These are phyloP conservation scores for Drosophila longiperda DNA, from an alignment of 2,888 invertebrate species.

Conservation along the genomic window DNA sequence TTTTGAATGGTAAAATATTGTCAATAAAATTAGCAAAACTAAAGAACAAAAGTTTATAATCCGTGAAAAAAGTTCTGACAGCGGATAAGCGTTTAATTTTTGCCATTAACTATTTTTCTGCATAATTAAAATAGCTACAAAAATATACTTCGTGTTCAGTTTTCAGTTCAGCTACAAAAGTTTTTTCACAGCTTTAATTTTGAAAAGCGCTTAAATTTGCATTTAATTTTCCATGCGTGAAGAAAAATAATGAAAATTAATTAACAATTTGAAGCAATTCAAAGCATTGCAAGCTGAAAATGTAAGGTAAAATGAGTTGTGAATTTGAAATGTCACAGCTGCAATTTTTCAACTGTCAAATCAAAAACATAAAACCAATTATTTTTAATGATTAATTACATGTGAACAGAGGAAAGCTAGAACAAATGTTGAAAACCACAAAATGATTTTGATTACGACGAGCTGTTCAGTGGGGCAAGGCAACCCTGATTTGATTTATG, in stretches of 20 bases:
- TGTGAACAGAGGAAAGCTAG: conserved; percentile 12
- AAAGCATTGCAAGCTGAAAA: conserved; percentile 2
- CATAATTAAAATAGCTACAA: neutral
- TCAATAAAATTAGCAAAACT: neutral
- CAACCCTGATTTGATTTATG: conserved; percentile 66
- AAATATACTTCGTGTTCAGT: neutral
- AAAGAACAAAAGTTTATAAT: neutral
- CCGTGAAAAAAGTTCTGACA: neutral
- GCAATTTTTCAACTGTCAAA: conserved; percentile 80
- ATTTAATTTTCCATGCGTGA: conserved; percentile 14
- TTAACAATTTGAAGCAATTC: conserved; percentile 3
- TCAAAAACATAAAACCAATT: conserved; percentile 77
- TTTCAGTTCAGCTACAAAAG: neutral
- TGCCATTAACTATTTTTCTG: neutral
- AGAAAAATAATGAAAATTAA: conserved; percentile 8
- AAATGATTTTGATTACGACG: conserved; percentile 74
- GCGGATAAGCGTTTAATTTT: neutral
- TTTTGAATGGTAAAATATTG: neutral
- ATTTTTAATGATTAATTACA: conserved; percentile 75
- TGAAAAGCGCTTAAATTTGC: neutral
- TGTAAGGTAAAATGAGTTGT: conserved; percentile 10
- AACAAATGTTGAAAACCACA: conserved; percentile 69
- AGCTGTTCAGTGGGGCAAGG: neutral
- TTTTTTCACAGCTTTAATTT: conserved; percentile 1
- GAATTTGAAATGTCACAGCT: conserved; percentile 70